Percentiles rank a stretch among this genome's conserved stretches.
These are phyloP conservation scores for Miichthys miiuy DNA, from an alignment of 2,797 vertebrate genomes.

Conservation along the genomic window DNA sequence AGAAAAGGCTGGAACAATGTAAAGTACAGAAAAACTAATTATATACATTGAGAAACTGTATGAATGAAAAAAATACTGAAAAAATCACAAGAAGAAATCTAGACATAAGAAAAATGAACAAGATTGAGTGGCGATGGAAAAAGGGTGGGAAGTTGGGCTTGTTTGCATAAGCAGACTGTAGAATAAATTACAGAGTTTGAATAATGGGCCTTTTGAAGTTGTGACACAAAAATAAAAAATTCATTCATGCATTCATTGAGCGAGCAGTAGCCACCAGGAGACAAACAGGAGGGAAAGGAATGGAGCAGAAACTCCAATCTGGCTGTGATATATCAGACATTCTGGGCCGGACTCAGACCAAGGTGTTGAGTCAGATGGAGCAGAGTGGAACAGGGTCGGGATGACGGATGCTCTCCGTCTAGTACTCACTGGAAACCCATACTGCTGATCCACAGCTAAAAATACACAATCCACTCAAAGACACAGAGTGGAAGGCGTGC, in stretches of 20 bases:
- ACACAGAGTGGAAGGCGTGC: conserved; percentile 32
- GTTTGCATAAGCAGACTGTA: conserved; percentile 1
- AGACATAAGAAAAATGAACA: background rate
- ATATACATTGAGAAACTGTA: background rate
- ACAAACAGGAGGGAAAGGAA: conserved; percentile 14
- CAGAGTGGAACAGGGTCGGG: conserved; percentile 46
- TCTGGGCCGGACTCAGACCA: conserved; percentile 42
- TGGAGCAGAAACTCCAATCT: conserved; percentile 24
- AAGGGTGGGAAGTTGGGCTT: background rate
- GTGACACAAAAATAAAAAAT: conserved; percentile 10
- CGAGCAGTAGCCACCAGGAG: conserved; percentile 17
- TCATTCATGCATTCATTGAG: conserved; percentile 12
- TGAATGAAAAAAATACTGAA: background rate
- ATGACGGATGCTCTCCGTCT: conserved; percentile 71
- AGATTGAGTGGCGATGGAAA: conserved; percentile 7
- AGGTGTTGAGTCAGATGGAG: conserved; percentile 65
- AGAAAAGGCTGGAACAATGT: background rate
- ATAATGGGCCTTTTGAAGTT: conserved; percentile 19
- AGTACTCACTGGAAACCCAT: conserved; percentile 57
- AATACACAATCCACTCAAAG: conserved; percentile 59
- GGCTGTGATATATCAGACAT: conserved; percentile 42
- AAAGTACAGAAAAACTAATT: background rate
- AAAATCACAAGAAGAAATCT: background rate
- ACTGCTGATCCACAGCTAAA: conserved; percentile 70
- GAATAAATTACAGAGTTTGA: conserved; percentile 30